Evolutionary conservation across 1,140 invertebrate species (phyloP).

Genomic region (Notospermus geniculatus): DNA sequence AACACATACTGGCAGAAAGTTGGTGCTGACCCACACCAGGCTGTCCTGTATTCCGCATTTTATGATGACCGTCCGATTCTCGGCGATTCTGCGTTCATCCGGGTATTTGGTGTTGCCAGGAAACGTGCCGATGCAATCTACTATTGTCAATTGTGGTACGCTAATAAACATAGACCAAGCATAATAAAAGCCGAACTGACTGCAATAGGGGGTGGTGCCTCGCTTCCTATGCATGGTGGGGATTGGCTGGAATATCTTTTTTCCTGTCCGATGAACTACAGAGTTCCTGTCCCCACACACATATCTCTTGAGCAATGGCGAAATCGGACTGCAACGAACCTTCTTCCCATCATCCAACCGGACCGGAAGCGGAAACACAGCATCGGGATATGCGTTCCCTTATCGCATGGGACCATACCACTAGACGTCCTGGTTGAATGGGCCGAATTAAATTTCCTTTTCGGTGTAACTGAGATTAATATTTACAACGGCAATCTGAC

Average conservation of each 20-base stretch:
- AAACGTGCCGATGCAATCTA: background rate
- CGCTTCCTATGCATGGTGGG: constrained; percentile 5
- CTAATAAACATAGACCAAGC: too few species aligned
- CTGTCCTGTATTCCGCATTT: constrained; percentile 11
- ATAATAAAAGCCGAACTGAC: too few species aligned
- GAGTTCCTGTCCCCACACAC: too few species aligned
- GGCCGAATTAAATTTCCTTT: background rate
- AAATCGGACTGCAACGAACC: background rate
- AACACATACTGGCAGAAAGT: too few species aligned
- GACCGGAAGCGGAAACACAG: background rate
- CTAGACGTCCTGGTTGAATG: background rate
- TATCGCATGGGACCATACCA: background rate
- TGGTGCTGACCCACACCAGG: too few species aligned
- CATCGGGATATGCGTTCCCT: background rate
- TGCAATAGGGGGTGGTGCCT: too few species aligned
- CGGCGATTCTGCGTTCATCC: background rate
- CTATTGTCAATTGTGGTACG: too few species aligned
- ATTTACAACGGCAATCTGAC: too few species aligned
- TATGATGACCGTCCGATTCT: constrained; percentile 11
- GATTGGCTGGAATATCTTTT: too few species aligned
- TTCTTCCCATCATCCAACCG: constrained; percentile 11
- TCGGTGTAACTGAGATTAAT: background rate
- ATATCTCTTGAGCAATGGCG: background rate
- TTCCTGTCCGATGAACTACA: too few species aligned
- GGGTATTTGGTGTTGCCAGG: background rate